Percentiles rank a stretch among this genome's conserved stretches.
Conservation (phyloP, 2,888 invertebrate species). For the Xestoiulus laeticollis region DNA sequence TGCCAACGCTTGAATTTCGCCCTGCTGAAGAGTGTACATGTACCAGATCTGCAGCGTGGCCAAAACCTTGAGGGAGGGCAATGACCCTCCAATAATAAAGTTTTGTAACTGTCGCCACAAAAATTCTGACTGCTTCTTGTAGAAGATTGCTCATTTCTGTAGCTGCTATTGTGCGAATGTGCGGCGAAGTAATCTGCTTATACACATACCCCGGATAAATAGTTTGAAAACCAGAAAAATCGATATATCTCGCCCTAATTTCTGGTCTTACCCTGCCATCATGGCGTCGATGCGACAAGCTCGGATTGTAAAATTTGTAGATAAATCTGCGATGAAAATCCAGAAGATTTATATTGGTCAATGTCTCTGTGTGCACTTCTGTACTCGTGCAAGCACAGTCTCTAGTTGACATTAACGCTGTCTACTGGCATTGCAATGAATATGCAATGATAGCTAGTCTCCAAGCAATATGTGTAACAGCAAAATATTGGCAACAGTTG, state of each 20-base stretch:
- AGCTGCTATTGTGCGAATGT: neutral
- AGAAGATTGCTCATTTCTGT: neutral
- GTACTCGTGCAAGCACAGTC: neutral
- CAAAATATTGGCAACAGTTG: no score
- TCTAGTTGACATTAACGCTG: no score
- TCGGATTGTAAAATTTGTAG: neutral
- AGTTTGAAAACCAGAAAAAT: constrained; percentile 18
- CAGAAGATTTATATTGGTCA: no score
- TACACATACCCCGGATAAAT: neutral
- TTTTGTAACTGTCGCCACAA: neutral
- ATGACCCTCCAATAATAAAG: no score
- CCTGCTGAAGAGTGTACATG: neutral
- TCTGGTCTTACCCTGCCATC: neutral
- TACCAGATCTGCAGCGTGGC: neutral
- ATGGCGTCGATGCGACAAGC: neutral
- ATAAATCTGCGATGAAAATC: neutral
- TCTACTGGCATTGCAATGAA: no score
- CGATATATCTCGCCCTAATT: neutral
- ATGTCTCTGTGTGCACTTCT: neutral
- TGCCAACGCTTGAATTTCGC: neutral
- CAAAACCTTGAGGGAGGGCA: neutral
- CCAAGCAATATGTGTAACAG: no score
- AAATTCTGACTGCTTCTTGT: neutral
- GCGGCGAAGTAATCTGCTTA: neutral
- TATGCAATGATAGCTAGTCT: no score